These are phyloP conservation scores for Panopea generosa DNA, from an alignment of 2,888 invertebrate species.

Conservation along the genomic window DNA sequence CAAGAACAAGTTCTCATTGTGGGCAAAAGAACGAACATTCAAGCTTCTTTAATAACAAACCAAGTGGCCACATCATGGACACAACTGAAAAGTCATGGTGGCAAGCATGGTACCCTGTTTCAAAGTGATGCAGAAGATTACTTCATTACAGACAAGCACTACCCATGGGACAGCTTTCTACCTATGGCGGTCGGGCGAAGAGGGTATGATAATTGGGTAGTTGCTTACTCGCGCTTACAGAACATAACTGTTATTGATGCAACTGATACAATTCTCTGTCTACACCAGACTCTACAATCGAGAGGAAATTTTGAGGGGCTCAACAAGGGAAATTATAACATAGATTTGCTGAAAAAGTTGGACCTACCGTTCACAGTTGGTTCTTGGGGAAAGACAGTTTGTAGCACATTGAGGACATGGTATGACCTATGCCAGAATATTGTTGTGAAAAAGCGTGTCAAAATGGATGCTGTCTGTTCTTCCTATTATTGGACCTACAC, in stretches of 20 bases:
- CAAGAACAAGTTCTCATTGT: slow-evolving; percentile 44
- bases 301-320: slow-evolving; percentile 59
- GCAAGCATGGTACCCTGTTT: slow-evolving; percentile 41
- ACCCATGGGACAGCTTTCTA: slow-evolving; percentile 55
- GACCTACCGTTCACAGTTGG: slow-evolving; percentile 32
- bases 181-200: slow-evolving; percentile 55
- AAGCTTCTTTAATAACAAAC: slow-evolving; percentile 24
- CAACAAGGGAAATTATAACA: slow-evolving; percentile 46
- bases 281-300: slow-evolving; percentile 54
- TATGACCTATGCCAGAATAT: slow-evolving; percentile 43
- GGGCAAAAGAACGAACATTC: slow-evolving; percentile 51
- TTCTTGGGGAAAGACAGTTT: slow-evolving; percentile 46
- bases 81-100: slow-evolving; percentile 23
- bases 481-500: slow-evolving; percentile 13
- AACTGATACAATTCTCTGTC: slow-evolving; percentile 47
- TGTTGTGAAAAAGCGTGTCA: slow-evolving; percentile 25
- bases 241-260: slow-evolving; percentile 56
- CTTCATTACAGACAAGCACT: slow-evolving; percentile 56
- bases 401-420: slow-evolving; percentile 46
- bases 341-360: slow-evolving; percentile 37
- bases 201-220: slow-evolving; percentile 66
- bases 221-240: slow-evolving; percentile 40
- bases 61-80: slow-evolving; percentile 13
- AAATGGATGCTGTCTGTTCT: slow-evolving; percentile 27
- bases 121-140: slow-evolving; percentile 60